Percentiles rank a stretch among this genome's conserved stretches.
phyloP scores from a whole-genome alignment of 2,113 vertebrate genomes.

The Nothoprocta pentlandii region DNA sequence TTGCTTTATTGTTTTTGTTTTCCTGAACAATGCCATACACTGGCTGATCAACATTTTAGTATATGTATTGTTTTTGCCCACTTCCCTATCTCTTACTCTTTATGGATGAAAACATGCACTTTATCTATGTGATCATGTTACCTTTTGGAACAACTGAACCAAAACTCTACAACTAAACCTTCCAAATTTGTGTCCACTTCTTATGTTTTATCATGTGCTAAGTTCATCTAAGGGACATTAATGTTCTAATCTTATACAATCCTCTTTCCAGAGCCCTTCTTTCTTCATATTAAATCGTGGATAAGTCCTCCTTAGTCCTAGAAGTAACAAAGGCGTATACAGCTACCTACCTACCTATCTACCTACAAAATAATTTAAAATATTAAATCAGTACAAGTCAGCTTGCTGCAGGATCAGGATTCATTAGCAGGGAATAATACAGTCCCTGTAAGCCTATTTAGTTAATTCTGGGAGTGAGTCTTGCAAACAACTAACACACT shows the following conservation, averaged over 20 bases:
- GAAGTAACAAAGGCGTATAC: background rate
- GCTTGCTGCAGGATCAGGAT: background rate
- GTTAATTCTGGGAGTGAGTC: background rate
- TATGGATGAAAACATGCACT: background rate
- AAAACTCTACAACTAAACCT: background rate
- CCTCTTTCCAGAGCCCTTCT: background rate
- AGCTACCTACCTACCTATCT: background rate
- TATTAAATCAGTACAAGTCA: background rate
- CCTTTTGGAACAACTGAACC: background rate
- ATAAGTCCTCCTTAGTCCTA: background rate
- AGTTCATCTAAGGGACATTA: background rate
- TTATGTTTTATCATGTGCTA: background rate
- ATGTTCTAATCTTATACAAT: background rate
- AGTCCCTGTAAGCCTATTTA: background rate
- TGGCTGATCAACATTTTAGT: background rate
- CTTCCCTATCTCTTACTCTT: background rate
- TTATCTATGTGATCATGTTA: background rate
- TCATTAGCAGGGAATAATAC: background rate
- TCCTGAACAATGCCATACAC: background rate
- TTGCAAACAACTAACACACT: background rate
- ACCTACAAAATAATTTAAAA: background rate
- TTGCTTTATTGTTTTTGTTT: background rate
- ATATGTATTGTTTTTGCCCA: background rate
- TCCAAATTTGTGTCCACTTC: background rate
- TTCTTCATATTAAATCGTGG: background rate